These are phyloP conservation scores for Tor tambroides DNA, from an alignment of 2,113 vertebrate genomes.

Conservation along the genomic window DNA sequence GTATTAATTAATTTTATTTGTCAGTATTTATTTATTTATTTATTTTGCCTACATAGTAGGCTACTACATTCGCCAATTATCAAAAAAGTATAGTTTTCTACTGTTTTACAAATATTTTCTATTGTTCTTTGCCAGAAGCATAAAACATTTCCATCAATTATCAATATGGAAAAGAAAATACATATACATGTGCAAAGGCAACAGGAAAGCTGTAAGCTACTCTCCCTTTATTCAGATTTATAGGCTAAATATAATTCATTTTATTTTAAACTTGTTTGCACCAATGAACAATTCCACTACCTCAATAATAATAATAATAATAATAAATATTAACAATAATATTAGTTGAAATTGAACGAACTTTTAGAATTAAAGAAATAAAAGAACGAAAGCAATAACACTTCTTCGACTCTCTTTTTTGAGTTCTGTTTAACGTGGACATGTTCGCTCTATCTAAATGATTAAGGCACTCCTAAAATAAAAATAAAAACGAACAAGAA, in stretches of 20 bases:
- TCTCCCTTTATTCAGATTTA: not conserved
- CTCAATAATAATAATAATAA: not conserved
- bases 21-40: no score
- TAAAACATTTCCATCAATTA: not conserved
- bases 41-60: no score
- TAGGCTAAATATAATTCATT: not conserved
- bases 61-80: no score
- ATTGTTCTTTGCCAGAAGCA: not conserved
- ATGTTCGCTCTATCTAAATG: not conserved
- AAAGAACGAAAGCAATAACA: not conserved
- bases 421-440: not conserved
- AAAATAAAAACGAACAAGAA: constrained; percentile 7
- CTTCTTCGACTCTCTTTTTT: not conserved
- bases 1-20: not conserved
- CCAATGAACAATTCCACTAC: not conserved
- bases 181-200: not conserved
- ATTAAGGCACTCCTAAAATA: not conserved
- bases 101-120: not conserved
- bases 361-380: not conserved
- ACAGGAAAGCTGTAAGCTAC: not conserved
- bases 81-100: not conserved
- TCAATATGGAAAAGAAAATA: not conserved
- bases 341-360: not conserved
- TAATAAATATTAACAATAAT: not conserved
- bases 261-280: not conserved